A percentile compares a stretch with the other conserved stretches of the same genome.
phyloP scores from a whole-genome alignment of 2,113 vertebrate genomes.

The Charadrius vociferus region DNA sequence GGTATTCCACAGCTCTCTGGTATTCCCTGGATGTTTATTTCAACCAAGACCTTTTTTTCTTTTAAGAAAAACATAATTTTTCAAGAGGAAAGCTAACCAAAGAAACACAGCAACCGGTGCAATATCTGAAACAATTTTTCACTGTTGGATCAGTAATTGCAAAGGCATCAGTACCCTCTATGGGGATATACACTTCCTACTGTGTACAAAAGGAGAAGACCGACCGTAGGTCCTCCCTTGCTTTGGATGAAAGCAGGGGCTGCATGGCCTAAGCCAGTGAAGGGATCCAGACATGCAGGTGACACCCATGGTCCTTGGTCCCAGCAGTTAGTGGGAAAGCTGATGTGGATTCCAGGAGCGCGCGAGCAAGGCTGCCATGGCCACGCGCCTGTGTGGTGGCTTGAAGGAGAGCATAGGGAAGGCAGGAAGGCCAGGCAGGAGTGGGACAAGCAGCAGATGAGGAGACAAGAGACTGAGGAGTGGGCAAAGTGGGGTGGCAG shows the following conservation, averaged over 20 bases:
- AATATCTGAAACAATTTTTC: not conserved
- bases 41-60: not conserved
- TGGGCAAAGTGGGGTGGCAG: not conserved
- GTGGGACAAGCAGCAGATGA: not conserved
- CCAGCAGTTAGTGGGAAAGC: not conserved
- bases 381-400: rapidly evolving
- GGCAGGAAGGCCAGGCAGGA: not conserved
- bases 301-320: not conserved
- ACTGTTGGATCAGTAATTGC: not conserved
- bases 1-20: conserved; percentile 12
- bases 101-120: not conserved
- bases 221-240: not conserved
- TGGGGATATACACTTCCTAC: not conserved
- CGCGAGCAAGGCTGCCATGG: rapidly evolving
- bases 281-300: not conserved
- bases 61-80: not conserved
- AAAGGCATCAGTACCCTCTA: not conserved
- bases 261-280: not conserved
- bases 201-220: not conserved
- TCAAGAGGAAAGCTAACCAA: not conserved
- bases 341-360: not conserved
- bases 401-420: not conserved
- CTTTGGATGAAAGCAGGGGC: not conserved
- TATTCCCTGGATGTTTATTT: conserved; percentile 38
- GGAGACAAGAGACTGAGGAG: not conserved